Base-by-base conservation (phyloP, 2,888 invertebrate genomes). In the Charanyca ferruginea region DNA sequence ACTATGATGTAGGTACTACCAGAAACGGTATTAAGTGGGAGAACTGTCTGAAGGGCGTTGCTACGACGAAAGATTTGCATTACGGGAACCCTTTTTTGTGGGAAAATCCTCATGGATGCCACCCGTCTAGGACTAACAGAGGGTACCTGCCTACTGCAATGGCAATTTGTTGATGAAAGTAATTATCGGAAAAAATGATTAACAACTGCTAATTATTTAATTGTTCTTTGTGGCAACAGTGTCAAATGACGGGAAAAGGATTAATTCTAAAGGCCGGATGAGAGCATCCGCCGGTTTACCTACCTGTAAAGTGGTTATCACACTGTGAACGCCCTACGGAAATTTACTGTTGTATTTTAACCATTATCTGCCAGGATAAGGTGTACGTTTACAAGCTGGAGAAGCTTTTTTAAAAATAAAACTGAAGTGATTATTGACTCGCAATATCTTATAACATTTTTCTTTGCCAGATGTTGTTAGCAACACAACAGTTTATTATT, bases 251-350 rank as follows among this genome's bases (percentile, higher is more conserved):
- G 28, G 18, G 47, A 9, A 18, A 23, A 66, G 18, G 47, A 47
- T 28, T 28, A 16, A 52, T 25, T 52, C 41, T n/a, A 28, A 42
- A 52, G 18, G 42, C 35, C 49, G 42, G 48, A 44, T 66, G 42
- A 20, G 23, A 49, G 58, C 42, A 28, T 67, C 67, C 67, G 49
- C n/a, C 25, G 58, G 2, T 20, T 8, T 16, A 25, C 48, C 23
- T 48, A 23, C 22, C 38, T 22, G 8, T 65, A 28, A 45, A 16
- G 18, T 28, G 38, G 28, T 49, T 42, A 58, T 49, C 49, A 38
- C 22, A 16, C 16, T 55, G 57, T 18, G 35, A 22, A 8, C 41
- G 57, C 23, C 0, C 16, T 16, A 16, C 5, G 22, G 20, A 23
- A 3, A n/a, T 18, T 41, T n/a, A n/a, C 20, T 4, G 13, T 25